Conservation (phyloP, 64 coral and sea anemone genomes). For the Cladopsammia gracilis region DNA sequence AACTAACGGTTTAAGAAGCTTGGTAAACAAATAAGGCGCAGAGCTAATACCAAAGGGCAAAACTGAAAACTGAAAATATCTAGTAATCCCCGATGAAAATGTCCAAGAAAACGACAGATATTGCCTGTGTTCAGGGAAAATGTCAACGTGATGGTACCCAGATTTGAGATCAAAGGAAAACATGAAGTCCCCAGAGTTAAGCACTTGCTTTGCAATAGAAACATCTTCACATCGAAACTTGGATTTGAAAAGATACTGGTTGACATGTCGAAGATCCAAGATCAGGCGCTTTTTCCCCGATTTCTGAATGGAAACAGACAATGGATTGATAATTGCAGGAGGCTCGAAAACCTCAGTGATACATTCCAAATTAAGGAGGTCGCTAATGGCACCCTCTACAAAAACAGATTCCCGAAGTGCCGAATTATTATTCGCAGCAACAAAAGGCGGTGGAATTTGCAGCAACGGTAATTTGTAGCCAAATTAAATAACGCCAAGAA, state of each 20-base stretch:
- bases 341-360: constrained; percentile 26
- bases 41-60: too few species aligned
- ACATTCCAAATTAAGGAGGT: not conserved
- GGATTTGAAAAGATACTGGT: constrained; percentile 38
- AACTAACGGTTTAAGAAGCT: too few species aligned
- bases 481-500: too few species aligned
- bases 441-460: constrained; percentile 1
- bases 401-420: constrained; percentile 21
- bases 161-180: too few species aligned
- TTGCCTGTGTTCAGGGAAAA: too few species aligned
- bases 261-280: constrained; percentile 44
- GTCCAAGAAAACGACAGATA: too few species aligned
- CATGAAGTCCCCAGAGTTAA: constrained; percentile 15
- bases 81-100: not conserved
- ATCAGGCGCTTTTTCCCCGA: constrained; percentile 38
- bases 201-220: constrained; percentile 32
- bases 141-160: too few species aligned
- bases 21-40: too few species aligned
- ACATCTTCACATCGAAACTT: constrained; percentile 66
- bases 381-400: constrained; percentile 33
- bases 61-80: too few species aligned
- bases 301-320: too few species aligned
- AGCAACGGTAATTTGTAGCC: constrained; percentile 59
- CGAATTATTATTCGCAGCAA: constrained; percentile 43
- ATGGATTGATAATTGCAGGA: not conserved